phyloP scores from a whole-genome alignment of 2,888 invertebrate genomes.

The Napeogenes sylphis region DNA sequence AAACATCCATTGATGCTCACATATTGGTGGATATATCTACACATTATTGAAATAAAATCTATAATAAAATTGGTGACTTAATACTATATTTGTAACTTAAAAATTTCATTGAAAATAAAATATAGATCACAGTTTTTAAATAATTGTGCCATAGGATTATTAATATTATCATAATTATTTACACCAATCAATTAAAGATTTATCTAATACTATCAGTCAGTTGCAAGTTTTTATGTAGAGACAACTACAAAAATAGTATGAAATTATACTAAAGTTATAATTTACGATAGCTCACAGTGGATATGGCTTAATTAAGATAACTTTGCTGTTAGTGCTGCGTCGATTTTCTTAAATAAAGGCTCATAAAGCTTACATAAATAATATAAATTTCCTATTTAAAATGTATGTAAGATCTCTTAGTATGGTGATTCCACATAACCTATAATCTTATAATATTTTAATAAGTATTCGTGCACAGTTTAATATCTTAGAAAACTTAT shows the following conservation, averaged over 20 bases:
- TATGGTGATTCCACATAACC: no score
- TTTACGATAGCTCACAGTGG: not conserved
- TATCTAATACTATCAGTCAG: constrained; percentile 72
- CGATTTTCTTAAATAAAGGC: not conserved
- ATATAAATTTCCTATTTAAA: no score
- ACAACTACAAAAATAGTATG: constrained; percentile 42
- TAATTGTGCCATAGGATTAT: constrained; percentile 50
- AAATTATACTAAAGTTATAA: constrained; percentile 34
- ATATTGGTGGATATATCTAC: constrained; percentile 6
- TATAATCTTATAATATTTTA: no score
- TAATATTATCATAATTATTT: constrained; percentile 38
- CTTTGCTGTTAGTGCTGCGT: not conserved
- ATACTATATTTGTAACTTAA: constrained; percentile 20
- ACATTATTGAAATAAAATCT: constrained; percentile 12
- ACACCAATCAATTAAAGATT: constrained; percentile 48
- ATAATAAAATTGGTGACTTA: constrained; percentile 16
- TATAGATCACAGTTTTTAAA: constrained; percentile 60
- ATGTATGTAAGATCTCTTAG: no score
- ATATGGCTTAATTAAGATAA: not conserved
- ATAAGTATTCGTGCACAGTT: no score
- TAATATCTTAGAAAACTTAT: no score
- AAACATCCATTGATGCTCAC: constrained; percentile 6
- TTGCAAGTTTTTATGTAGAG: constrained; percentile 46
- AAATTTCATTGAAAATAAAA: constrained; percentile 34
- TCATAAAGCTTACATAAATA: no score